phyloP scores from a whole-genome alignment of 2,888 invertebrate genomes.

The Pachydiplax longipennis region DNA sequence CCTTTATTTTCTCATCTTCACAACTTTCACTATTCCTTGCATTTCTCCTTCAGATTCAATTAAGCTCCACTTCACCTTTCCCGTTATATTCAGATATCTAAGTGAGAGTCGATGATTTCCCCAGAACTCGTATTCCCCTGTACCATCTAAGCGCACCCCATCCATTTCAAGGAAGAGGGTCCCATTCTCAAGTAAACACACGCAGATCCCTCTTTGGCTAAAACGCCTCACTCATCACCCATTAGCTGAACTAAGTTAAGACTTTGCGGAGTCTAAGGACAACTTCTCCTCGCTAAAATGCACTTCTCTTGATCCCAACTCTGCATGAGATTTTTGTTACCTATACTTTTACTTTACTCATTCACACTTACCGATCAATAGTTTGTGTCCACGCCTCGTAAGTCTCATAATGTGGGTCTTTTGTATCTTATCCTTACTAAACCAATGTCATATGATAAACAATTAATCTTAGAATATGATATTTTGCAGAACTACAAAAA shows the following conservation, averaged over 20 bases:
- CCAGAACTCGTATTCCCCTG: background rate
- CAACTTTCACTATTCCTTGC: background rate
- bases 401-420: too few relatives aligned
- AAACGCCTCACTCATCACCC: constrained; percentile 31
- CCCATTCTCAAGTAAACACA: constrained; percentile 12
- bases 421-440: too few relatives aligned
- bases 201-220: constrained; percentile 19
- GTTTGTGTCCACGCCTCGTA: too few relatives aligned
- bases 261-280: constrained; percentile 14
- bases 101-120: constrained; percentile 14
- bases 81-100: constrained; percentile 3
- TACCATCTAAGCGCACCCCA: background rate
- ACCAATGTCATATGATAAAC: too few relatives aligned
- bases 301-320: background rate
- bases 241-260: constrained; percentile 35
- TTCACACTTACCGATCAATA: too few relatives aligned
- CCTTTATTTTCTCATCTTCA: background rate
- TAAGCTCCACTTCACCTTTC: background rate
- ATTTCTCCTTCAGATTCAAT: constrained; percentile 2
- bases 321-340: too few relatives aligned
- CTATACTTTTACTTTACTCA: too few relatives aligned
- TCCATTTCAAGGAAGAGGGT: background rate
- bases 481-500: too few relatives aligned
- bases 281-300: background rate
- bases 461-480: too few relatives aligned